Base-by-base conservation (phyloP, 2,113 vertebrate genomes). In the Eulemur macaco region DNA sequence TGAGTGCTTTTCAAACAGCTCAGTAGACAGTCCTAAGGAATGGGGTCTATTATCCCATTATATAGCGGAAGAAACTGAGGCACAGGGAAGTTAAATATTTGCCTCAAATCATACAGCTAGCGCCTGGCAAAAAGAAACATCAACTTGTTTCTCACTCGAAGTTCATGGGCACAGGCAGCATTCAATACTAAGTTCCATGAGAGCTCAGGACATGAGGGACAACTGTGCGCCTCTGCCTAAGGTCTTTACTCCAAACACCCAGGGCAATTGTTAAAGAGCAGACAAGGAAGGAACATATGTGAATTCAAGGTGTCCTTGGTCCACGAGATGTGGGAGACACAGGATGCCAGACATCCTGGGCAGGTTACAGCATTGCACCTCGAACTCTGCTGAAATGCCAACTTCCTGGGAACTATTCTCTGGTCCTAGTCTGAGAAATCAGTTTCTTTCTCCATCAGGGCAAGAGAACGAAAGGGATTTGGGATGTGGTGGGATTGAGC, bases 271-370 rank as follows among this genome's bases (percentile, higher is more conserved):
- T 37, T 78, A 18, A 52, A 81, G 27, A 47, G 42, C 29, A 78
- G 69, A 37, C 73, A 58, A 66, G 85, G 63, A 2, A 0, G 0
- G 94, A 37, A 77, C 66, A 31, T 1, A 27, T 4, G 15, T 14
- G 73, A 66, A 54, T 23, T 31, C 8, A 45, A 34, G 21, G 78
- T 3, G 63, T 13, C 25, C 50, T 8, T 50, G 37, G 56, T 23
- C 54, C 39, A 25, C 2, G 18, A 47, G 27, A 4, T 31, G 42
- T 4, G 31, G 37, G 21, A n/a, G 15, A 56, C 2, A 15, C 39
- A 29, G n/a, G 25, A 9, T 8, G 56, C 58, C 42, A 42, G 42
- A 42, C 42, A 42, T 42, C 42, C 42, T 42, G 42, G 42, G 42
- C 42, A 42, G 42, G 6, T 42, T 6, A 13, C 1, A 20, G 39